Evolutionary conservation across 2,888 invertebrate genomes (phyloP), one percentile per base, ranked within the genome.

Genomic region (Lasioglossum lativentre): DNA sequence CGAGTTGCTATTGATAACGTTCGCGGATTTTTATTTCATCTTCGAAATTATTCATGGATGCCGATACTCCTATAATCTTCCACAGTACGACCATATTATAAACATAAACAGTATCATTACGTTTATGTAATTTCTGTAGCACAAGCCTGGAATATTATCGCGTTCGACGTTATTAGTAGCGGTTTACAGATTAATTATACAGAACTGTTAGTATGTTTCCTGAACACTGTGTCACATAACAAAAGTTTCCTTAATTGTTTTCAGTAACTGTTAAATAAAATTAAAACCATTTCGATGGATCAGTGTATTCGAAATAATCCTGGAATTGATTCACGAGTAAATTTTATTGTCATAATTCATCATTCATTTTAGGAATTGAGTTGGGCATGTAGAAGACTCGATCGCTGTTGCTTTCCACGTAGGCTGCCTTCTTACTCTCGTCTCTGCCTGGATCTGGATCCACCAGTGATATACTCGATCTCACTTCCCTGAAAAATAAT

Each of bases 391-490:
- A 92, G 40, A 86, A 71, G 16, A 92, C 92, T 78, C 90, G 84
- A 34, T 91, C 90, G 8, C 87, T 90, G 30, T 89, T 80, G 79
- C 91, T 93, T 75, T 90, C 88, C 34, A 91, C 90, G 80, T 89
- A 90, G 0, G 90, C 91, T 34, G 89, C 86, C 56, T 87, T 91
- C 70, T 92, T 92, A 8, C 77, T 88, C 66, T 91, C 83, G 52
- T 93, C 91, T 27, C 92, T 90, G 66, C 89, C 91, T 0, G 92
- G 91, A 88, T 93, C 93, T 0, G 90, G 93, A 23, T 93, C 93
- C 23, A 93, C 80, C 34, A 93, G 70, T n/a, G 90, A 88, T 70
- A 93, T 92, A 16, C 91, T 91, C 68, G 93, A 92, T 82, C 82
- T 91, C 0, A 80, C 88, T 14, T 72, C 34, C 23, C 93, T 92